Base-by-base conservation (phyloP, 2,888 invertebrate genomes). In the Aporophyla lueneburgensis region DNA sequence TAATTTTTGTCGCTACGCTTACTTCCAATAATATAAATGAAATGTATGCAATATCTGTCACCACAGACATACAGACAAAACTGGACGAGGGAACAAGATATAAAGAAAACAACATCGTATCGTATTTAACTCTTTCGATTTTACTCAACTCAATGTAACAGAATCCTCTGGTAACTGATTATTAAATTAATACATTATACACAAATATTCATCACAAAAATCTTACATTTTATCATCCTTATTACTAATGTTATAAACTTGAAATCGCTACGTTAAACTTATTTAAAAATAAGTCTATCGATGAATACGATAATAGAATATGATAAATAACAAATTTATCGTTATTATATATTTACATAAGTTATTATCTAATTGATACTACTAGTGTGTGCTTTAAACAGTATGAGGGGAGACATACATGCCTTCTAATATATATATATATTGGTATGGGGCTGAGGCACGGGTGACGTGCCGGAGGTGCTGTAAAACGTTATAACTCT, bases 141-240 rank as follows among this genome's bases (percentile, higher is more conserved):
- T 96, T 96, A 96, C 96, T 96, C 95, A 95, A 95, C 92, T 94
- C 92, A 95, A 93, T 93, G 89, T 92, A 96, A 96, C 96, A 96
- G 94, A 96, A 91, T 93, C 89, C 90, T 93, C 92, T 95, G 96
- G 96, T 96, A 96, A 96, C 96, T 96, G 91, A 94, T 93, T 84
- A 90, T 96, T 95, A 95, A 96, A 95, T 95, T 95, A 96, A 94
- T 91, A 94, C 93, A 93, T 93, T 93, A 93, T 94, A 94, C 93
- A 95, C 92, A 96, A 94, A 94, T 92, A 92, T 84, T 93, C 93
- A 94, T 94, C 95, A 95, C 94, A 95, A 93, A 92, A 93, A 92
- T 89, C 94, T 94, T 94, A 94, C 80, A 91, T 43, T 79, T 90
- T 91, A 93, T 92, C 83, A 80, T 89, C 84, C 92, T 95, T 94